Percentiles rank a stretch among this genome's conserved stretches.
These are phyloP conservation scores for Trochalopteron elliotii DNA, from an alignment of 2,113 vertebrate genomes.

Conservation along the genomic window DNA sequence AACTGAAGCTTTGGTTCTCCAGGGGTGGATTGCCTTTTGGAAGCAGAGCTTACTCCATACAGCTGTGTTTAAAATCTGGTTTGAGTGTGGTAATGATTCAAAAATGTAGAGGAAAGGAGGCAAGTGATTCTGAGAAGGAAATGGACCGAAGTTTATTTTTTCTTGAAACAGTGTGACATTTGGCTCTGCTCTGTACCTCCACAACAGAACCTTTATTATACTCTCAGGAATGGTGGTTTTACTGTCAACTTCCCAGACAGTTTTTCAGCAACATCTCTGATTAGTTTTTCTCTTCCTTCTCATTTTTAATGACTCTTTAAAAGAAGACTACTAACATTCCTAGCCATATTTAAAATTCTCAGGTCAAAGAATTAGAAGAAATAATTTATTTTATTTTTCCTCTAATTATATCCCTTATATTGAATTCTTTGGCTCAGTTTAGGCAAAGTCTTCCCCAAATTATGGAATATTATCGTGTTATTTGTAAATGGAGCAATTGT, in stretches of 20 bases:
- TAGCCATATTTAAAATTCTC: not conserved
- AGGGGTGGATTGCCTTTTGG: not conserved
- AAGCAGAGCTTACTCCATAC: not conserved
- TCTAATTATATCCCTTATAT: not conserved
- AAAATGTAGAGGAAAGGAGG: constrained; percentile 4
- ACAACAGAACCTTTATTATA: not conserved
- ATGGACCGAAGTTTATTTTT: constrained; percentile 13
- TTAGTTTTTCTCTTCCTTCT: not conserved
- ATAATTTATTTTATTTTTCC: not conserved
- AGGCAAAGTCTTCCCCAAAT: not conserved
- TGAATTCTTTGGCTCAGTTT: not conserved
- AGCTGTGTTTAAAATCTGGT: not conserved
- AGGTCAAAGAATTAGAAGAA: not conserved
- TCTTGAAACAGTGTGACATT: not conserved
- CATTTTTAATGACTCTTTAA: not conserved
- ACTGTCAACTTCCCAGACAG: not conserved
- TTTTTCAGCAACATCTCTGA: not conserved
- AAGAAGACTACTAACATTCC: not conserved
- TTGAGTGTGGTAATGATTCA: not conserved
- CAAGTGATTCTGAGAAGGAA: constrained; percentile 18
- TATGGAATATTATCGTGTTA: not conserved
- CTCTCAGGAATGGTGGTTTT: not conserved
- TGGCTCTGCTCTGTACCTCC: not conserved
- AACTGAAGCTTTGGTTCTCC: not conserved
- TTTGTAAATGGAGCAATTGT: not conserved